Percentiles rank a stretch among this genome's conserved stretches.
These are phyloP conservation scores for Lasioglossum morio DNA, from an alignment of 2,888 invertebrate species.

Conservation along the genomic window DNA sequence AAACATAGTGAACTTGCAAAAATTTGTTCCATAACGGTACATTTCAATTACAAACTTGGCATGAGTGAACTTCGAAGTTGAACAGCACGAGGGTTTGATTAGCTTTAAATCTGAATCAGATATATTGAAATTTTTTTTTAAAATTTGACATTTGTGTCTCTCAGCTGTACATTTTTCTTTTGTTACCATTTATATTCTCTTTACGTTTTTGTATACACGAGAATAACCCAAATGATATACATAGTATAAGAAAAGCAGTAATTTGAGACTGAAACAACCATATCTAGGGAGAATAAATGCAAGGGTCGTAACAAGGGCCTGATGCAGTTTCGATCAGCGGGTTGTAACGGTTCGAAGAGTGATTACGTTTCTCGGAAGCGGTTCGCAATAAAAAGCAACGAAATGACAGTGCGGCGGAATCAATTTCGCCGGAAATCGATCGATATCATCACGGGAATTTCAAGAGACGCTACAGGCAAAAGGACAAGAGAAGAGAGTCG, in stretches of 20 bases:
- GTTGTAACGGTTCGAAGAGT: not conserved
- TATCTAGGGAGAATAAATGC: not conserved
- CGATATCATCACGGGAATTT: slow-evolving; percentile 42
- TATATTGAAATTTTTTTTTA: not conserved
- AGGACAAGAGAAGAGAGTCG: slow-evolving; percentile 14
- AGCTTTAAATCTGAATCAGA: not conserved
- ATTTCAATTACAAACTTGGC: not conserved
- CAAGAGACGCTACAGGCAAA: slow-evolving; percentile 4
- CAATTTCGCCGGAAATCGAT: slow-evolving; percentile 23
- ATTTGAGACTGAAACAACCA: not conserved
- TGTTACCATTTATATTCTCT: too few relatives aligned
- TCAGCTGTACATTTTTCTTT: too few relatives aligned
- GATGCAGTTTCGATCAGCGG: not conserved
- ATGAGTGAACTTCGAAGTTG: not conserved
- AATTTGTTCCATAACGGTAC: not conserved
- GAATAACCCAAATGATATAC: too few relatives aligned
- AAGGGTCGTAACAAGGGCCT: not conserved
- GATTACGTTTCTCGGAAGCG: not conserved
- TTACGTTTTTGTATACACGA: too few relatives aligned
- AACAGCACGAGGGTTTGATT: not conserved
- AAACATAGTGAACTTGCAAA: not conserved
- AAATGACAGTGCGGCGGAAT: slow-evolving; percentile 5
- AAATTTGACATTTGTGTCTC: too few relatives aligned
- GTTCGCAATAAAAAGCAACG: slow-evolving; percentile 26
- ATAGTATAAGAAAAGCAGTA: not conserved